Evolutionary conservation across 2,113 vertebrate species (phyloP), one percentile per base, ranked within the genome.

Genomic region (Pelvicachromis taeniatus): DNA sequence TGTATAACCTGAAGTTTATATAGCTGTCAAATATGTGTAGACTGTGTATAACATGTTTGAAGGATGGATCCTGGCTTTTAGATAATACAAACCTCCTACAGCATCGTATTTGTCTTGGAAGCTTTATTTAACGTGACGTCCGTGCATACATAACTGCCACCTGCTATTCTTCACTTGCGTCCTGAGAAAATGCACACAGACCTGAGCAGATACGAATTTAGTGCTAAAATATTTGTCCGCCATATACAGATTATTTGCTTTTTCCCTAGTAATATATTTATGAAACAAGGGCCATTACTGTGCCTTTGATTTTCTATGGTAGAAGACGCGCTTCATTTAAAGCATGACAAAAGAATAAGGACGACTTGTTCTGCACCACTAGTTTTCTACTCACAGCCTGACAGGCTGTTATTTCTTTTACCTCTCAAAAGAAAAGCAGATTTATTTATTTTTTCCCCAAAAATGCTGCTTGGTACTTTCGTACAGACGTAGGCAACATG

Each of bases 81-180:
- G 81, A 86, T 65, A 93, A 94, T 90, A 93, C 88, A 95, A 89
- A 89, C 77, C 4, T 92, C 90, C 26, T 93, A 83, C 61, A 85
- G 85, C 63, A 59, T 83, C 19, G 2, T 53, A 23, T 80, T 45
- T 82, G 84, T 85, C 48, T 85, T 31, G 16, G 61, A 35, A n/a
- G 35, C 58, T 87, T 92, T 65, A 81, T 89, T 81, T 45, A 81
- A 55, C 4, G 10, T 35, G 12, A 16, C 5, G 17, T 56, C 63
- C 8, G 11, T 40, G 16, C 4, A 9, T 54, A 7, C 13, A 19
- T 45, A 31, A 63, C 19, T 70, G 54, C 48, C 23, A 42, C 53
- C 11, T 13, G 19, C 5, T 26, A 19, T 42, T 54, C 53, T 84
- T 38, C 9, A 38, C 4, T 14, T 23, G 50, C 21, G 7, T 29